Evolutionary conservation across 2,888 invertebrate genomes (phyloP).

Genomic region (Conistra vaccinii): DNA sequence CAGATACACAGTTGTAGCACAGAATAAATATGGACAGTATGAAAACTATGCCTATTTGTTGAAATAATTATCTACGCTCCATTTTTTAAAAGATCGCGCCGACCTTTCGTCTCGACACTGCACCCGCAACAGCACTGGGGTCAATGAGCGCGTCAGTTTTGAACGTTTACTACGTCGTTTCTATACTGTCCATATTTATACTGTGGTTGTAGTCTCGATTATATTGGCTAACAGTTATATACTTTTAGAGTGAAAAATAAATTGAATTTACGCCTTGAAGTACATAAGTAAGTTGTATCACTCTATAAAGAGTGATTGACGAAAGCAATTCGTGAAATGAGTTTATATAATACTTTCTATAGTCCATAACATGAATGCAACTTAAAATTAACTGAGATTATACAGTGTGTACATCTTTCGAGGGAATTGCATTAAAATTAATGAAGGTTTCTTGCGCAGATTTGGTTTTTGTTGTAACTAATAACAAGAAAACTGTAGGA

Average conservation of each 20-base stretch:
- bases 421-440: slow-evolving; percentile 29
- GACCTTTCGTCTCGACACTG: no score
- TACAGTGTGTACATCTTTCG: slow-evolving; percentile 43
- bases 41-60: no score
- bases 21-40: no score
- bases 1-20: slow-evolving; percentile 2
- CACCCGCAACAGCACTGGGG: no score
- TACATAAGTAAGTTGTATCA: slow-evolving; percentile 18
- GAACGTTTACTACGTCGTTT: no score
- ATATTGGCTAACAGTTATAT: neutral
- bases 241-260: neutral
- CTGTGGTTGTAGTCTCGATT: slow-evolving; percentile 4
- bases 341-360: slow-evolving; percentile 30
- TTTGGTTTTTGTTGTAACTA: slow-evolving; percentile 19
- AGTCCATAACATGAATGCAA: slow-evolving; percentile 33
- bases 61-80: no score
- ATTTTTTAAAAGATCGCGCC: no score
- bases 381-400: slow-evolving; percentile 49
- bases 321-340: slow-evolving; percentile 11
- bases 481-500: slow-evolving; percentile 43
- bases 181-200: no score
- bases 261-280: slow-evolving; percentile 23
- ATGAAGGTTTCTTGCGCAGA: slow-evolving; percentile 17
- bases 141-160: no score
- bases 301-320: neutral